A percentile compares a stretch with the other conserved stretches of the same genome.
Conservation (phyloP, 2,888 invertebrate genomes). For the Agrochola lota region DNA sequence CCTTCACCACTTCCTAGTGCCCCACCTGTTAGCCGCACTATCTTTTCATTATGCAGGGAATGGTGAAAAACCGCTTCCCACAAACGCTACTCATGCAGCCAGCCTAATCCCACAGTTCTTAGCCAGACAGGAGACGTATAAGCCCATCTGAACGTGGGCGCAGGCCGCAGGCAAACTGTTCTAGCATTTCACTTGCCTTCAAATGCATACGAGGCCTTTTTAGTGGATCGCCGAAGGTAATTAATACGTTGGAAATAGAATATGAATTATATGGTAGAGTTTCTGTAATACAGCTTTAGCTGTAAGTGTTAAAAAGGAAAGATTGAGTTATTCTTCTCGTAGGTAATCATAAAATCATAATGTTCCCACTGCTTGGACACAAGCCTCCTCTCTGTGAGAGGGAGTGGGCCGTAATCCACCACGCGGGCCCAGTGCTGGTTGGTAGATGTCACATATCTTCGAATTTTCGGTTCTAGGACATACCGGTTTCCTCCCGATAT, state of each 20-base stretch:
- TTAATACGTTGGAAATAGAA: slow-evolving; percentile 67
- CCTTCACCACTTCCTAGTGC: too few species aligned
- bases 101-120: slow-evolving; percentile 70
- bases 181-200: slow-evolving; percentile 70
- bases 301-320: slow-evolving; percentile 17
- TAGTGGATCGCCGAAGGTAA: slow-evolving; percentile 76
- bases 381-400: too few species aligned
- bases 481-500: too few species aligned
- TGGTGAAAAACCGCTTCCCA: too few species aligned
- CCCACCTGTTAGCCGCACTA: too few species aligned
- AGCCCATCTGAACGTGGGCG: slow-evolving; percentile 85
- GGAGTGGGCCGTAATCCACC: too few species aligned
- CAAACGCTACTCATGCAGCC: slow-evolving; percentile 19
- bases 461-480: too few species aligned
- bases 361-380: too few species aligned
- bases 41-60: too few species aligned
- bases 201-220: slow-evolving; percentile 70
- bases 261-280: slow-evolving; percentile 28
- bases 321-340: neutral
- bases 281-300: slow-evolving; percentile 3
- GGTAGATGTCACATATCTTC: too few species aligned
- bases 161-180: slow-evolving; percentile 75
- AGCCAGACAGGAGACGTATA: slow-evolving; percentile 84
- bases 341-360: too few species aligned
- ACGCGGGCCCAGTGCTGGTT: too few species aligned